Conservation (phyloP, 2,113 vertebrate genomes). For the Hemichromis elongatus region DNA sequence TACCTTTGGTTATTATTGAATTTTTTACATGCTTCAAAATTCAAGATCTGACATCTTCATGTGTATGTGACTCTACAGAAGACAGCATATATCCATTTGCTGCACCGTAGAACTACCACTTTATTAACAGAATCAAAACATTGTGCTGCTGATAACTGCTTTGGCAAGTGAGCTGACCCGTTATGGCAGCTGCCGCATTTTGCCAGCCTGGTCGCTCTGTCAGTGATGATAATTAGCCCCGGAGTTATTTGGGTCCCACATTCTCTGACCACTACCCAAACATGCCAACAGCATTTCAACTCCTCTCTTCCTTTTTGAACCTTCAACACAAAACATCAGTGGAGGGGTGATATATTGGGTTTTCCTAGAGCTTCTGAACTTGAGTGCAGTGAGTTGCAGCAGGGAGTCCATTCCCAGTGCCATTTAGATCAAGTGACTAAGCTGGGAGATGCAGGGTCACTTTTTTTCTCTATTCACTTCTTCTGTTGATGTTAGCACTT, state of each 20-base stretch:
- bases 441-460: conserved; percentile 6
- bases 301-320: background rate
- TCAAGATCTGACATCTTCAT: background rate
- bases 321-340: background rate
- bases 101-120: background rate
- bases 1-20: background rate
- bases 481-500: conserved; percentile 41
- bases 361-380: background rate
- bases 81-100: background rate
- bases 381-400: background rate
- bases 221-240: conserved; percentile 12
- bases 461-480: background rate
- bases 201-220: background rate
- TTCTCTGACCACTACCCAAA: background rate
- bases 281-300: background rate
- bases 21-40: background rate
- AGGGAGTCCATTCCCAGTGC: conserved; percentile 13
- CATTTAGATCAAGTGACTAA: conserved; percentile 32
- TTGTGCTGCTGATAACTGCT: background rate
- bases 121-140: background rate
- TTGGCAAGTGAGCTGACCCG: background rate
- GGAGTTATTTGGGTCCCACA: conserved; percentile 1
- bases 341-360: background rate
- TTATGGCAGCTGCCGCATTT: background rate
- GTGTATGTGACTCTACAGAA: background rate